Conservation (phyloP, 2,797 vertebrate genomes). For the Myripristis jacobus region DNA sequence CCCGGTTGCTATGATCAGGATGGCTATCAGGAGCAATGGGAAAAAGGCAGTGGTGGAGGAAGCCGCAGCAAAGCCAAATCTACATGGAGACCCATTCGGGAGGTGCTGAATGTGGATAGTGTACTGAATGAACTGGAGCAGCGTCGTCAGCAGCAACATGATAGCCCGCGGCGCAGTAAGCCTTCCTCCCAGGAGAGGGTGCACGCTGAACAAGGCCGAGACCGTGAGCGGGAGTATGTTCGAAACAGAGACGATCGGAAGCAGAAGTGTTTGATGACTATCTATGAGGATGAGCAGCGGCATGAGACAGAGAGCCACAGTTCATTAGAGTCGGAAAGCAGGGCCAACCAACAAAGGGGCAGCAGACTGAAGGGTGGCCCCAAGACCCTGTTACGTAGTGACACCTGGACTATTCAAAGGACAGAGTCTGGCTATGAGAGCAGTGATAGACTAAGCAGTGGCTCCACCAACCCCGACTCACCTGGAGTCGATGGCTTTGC, state of each 20-base stretch:
- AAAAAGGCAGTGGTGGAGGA: constrained; percentile 79
- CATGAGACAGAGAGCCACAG: constrained; percentile 90
- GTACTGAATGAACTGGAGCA: constrained; percentile 91
- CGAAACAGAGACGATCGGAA: constrained; percentile 84
- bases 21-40: constrained; percentile 86
- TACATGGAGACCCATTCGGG: constrained; percentile 93
- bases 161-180: constrained; percentile 84
- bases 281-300: constrained; percentile 94
- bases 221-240: constrained; percentile 61
- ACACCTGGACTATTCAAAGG: constrained; percentile 93
- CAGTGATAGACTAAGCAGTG: constrained; percentile 93
- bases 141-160: constrained; percentile 82
- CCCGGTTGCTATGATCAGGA: constrained; percentile 79
- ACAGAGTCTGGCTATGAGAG: constrained; percentile 97
- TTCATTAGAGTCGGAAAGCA: constrained; percentile 88
- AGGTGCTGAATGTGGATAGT: constrained; percentile 95
- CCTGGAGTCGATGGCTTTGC: constrained; percentile 85
- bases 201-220: constrained; percentile 59
- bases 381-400: constrained; percentile 84
- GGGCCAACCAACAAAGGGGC: constrained; percentile 77
- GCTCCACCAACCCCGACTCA: constrained; percentile 91
- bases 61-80: constrained; percentile 83
- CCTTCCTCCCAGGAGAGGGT: constrained; percentile 71
- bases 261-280: constrained; percentile 93
- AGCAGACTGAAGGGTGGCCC: constrained; percentile 76